Evolutionary conservation across 2,797 vertebrate genomes (phyloP).

Genomic region (Vireo griseus): DNA sequence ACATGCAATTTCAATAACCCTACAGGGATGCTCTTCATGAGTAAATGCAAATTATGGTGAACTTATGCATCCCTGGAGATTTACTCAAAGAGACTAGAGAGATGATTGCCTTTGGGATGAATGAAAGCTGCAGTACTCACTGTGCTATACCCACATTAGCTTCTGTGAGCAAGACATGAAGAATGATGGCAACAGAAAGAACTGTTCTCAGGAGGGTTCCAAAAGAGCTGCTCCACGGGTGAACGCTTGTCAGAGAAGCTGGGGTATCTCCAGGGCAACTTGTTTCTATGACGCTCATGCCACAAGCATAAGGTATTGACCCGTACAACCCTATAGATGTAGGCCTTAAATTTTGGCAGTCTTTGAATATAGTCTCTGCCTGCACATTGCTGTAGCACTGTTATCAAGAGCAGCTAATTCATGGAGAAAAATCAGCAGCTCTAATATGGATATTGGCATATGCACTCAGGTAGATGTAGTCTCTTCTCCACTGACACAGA

Average conservation of each 20-base stretch:
- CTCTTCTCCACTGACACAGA: fast-evolving
- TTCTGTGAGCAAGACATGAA: slow-evolving; percentile 14
- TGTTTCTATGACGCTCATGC: not conserved
- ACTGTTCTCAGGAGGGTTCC: slow-evolving; percentile 23
- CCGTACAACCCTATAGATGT: fast-evolving
- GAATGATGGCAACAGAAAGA: slow-evolving; percentile 19
- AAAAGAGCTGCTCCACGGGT: not conserved
- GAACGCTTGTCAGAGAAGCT: not conserved
- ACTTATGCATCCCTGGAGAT: not conserved
- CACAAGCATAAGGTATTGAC: not conserved
- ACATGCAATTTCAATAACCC: slow-evolving; percentile 21
- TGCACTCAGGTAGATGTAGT: not conserved
- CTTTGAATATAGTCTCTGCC: not conserved
- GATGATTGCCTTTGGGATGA: slow-evolving; percentile 35
- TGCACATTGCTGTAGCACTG: not conserved
- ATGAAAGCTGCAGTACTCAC: not conserved
- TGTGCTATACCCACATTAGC: not conserved
- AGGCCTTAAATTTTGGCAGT: not conserved
- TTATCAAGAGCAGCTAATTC: not conserved
- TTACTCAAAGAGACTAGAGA: not conserved
- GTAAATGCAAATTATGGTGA: slow-evolving; percentile 13
- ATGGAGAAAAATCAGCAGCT: not conserved
- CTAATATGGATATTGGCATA: not conserved
- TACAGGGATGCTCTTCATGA: slow-evolving; percentile 16
- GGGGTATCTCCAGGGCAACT: slow-evolving; percentile 6